phyloP scores from a whole-genome alignment of 2,797 vertebrate genomes.

The Cheirogaleus major region DNA sequence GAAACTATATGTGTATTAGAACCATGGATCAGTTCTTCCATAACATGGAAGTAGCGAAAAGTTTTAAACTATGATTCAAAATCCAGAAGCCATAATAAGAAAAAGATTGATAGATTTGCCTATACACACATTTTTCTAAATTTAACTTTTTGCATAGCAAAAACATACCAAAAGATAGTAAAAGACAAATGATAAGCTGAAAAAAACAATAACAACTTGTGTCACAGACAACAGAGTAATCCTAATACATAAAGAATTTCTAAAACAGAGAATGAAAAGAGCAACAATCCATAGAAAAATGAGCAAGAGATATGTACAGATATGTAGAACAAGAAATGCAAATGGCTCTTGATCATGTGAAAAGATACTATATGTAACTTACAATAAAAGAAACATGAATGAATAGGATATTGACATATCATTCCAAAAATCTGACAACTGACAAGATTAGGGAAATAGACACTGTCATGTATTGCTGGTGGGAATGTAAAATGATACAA shows the following conservation, averaged over 20 bases:
- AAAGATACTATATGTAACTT: not conserved
- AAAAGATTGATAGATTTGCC: not conserved
- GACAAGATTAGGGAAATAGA: not conserved
- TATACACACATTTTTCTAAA: not conserved
- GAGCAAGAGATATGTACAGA: not conserved
- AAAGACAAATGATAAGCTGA: not conserved
- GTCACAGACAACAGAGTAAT: not conserved
- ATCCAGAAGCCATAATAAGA: not conserved
- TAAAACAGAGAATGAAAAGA: constrained; percentile 22
- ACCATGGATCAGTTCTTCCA: not conserved
- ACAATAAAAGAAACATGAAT: not conserved
- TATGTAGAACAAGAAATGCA: not conserved
- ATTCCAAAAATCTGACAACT: not conserved
- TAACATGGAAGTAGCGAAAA: not conserved
- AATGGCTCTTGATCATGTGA: not conserved
- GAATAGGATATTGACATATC: not conserved
- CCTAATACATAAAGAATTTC: not conserved
- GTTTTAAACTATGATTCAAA: not conserved
- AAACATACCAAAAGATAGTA: not conserved
- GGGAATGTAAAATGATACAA: not conserved
- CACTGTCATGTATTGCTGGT: not conserved
- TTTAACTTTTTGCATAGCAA: not conserved
- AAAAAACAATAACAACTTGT: not conserved
- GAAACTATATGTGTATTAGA: not conserved
- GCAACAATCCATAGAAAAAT: constrained; percentile 32